phyloP scores from a whole-genome alignment of 2,113 vertebrate genomes.

The Silurus meridionalis region DNA sequence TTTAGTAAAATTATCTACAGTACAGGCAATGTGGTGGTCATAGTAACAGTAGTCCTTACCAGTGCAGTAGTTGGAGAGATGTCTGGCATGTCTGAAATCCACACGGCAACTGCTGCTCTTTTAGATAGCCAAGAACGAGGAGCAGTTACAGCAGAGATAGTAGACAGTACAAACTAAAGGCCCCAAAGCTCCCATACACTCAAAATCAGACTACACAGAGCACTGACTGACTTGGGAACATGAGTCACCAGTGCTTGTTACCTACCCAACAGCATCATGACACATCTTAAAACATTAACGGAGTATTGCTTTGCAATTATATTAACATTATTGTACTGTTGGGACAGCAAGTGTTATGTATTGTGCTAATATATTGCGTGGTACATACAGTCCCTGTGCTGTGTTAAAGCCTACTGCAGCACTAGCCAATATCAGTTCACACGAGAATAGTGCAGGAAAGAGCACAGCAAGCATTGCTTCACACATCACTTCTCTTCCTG shows the following conservation, averaged over 20 bases:
- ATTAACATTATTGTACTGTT: background rate
- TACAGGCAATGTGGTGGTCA: background rate
- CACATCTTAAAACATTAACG: background rate
- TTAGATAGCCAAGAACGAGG: constrained; percentile 18
- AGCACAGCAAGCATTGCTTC: background rate
- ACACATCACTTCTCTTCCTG: background rate
- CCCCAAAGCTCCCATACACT: constrained; percentile 28
- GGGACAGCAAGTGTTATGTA: constrained; percentile 7
- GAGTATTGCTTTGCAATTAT: constrained; percentile 6
- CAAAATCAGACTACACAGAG: constrained; percentile 16
- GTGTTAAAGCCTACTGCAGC: background rate
- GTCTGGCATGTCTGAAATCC: constrained; percentile 28
- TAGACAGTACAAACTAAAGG: constrained; percentile 3
- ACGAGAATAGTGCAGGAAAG: background rate
- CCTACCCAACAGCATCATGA: constrained; percentile 6
- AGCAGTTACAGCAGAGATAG: constrained; percentile 8
- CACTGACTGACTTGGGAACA: constrained; percentile 7
- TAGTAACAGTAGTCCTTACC: background rate
- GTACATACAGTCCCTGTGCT: background rate
- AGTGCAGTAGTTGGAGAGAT: constrained; percentile 33
- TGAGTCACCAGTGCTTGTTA: constrained; percentile 8
- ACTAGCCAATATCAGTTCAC: constrained; percentile 6
- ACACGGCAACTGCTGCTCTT: constrained; percentile 2
- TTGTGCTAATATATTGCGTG: constrained; percentile 1
- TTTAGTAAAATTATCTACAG: background rate